A percentile compares a stretch with the other conserved stretches of the same genome.
Evolutionary conservation across 2,113 vertebrate species (phyloP).

Genomic region (Hemicordylus capensis): DNA sequence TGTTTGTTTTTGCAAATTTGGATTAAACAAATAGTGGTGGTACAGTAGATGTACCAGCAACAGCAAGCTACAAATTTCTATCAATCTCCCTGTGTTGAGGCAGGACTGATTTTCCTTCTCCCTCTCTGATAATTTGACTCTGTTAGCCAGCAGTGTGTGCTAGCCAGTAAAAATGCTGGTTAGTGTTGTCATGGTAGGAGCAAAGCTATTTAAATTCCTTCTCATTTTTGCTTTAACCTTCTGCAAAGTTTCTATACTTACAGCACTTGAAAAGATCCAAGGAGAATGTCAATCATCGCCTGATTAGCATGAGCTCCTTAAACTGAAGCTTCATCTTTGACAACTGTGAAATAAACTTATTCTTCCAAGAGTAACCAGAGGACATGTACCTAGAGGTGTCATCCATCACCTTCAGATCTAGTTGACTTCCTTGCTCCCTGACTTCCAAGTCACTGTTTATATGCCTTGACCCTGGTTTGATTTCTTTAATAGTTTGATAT

Average conservation of each 20-base stretch:
- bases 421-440: slow-evolving; percentile 59
- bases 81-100: not conserved
- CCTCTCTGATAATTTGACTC: not conserved
- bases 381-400: slow-evolving; percentile 66
- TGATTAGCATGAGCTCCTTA: slow-evolving; percentile 73
- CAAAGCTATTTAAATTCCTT: slow-evolving; percentile 57
- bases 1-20: not conserved
- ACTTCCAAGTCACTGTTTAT: slow-evolving; percentile 49
- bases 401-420: slow-evolving; percentile 71
- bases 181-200: slow-evolving; percentile 29
- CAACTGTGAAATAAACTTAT: slow-evolving; percentile 61
- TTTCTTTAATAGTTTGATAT: slow-evolving; percentile 37
- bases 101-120: not conserved
- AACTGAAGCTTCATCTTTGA: slow-evolving; percentile 69
- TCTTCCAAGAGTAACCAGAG: slow-evolving; percentile 67
- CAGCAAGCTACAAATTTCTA: not conserved
- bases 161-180: slow-evolving; percentile 25
- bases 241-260: slow-evolving; percentile 46
- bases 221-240: slow-evolving; percentile 48
- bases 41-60: not conserved
- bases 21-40: not conserved
- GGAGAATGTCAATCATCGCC: slow-evolving; percentile 76
- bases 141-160: not conserved
- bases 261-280: slow-evolving; percentile 61
- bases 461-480: slow-evolving; percentile 60